Evolutionary conservation across 2,113 vertebrate species (phyloP), one percentile per base, ranked within the genome.

Genomic region (Megaleporinus macrocephalus): DNA sequence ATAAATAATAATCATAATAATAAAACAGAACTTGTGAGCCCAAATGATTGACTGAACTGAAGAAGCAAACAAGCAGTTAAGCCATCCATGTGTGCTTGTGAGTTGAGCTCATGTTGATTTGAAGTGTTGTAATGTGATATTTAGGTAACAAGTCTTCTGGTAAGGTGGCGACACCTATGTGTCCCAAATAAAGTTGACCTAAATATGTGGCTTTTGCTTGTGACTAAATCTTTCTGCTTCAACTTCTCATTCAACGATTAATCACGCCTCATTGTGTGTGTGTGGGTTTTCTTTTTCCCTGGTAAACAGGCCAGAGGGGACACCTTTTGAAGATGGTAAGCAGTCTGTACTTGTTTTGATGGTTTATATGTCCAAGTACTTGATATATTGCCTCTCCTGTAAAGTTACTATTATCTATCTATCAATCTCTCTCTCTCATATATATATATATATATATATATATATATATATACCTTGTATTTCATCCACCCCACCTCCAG

Each of bases 311-410:
- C 98, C 98, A 80, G 98, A 99, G 91, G 97, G 97, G 88, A 99
- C 97, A 63, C 98, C 97, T 53, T 99, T 99, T 95, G 97, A 99
- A 92, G 97, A 94, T 47, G 94, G 94, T 94, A 85, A 85, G 84
- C 85, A 47, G 74, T 20, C 22, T 22, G 20, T 27, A 4, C 65
- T 57, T 10, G 16, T 49, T 20, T 20, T 59, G n/a, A 44, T 59
- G 1, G 18, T 18, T 44, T 53, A 49, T 20, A 16, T 15, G 44
- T 71, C 14, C 36, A 36, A 36, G 7, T 44, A 5, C 24, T 29
- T n/a, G n/a, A n/a, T n/a, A n/a, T n/a, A n/a, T n/a, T n/a, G n/a
- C n/a, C n/a, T n/a, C n/a, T n/a, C n/a, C n/a, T n/a, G n/a, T n/a
- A n/a, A n/a, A n/a, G n/a, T n/a, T n/a, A n/a, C n/a, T n/a, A n/a